Conservation (phyloP, 2,888 invertebrate genomes). For the Macaria notata region DNA sequence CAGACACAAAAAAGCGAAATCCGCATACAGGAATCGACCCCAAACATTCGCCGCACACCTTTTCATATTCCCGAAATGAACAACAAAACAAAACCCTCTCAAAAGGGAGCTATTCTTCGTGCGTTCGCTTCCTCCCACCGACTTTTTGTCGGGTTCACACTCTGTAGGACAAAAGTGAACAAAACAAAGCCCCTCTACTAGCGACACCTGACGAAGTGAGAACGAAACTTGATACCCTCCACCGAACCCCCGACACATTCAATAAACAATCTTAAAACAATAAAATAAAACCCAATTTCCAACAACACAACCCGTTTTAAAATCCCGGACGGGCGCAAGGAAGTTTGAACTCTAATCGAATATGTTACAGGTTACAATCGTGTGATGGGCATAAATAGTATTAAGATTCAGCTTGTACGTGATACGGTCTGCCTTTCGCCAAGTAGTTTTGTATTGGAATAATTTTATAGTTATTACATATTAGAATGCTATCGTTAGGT, state of each 20-base stretch:
- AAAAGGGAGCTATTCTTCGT: slow-evolving; percentile 59
- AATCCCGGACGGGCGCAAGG: slow-evolving; percentile 15
- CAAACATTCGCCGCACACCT: slow-evolving; percentile 44
- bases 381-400: slow-evolving; percentile 41
- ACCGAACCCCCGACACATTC: slow-evolving; percentile 26
- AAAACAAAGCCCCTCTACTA: slow-evolving; percentile 73
- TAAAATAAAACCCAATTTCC: slow-evolving; percentile 40
- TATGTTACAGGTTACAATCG: slow-evolving; percentile 44
- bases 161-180: slow-evolving; percentile 74
- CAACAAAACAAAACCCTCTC: slow-evolving; percentile 38
- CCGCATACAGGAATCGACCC: slow-evolving; percentile 41
- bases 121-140: slow-evolving; percentile 50
- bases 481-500: slow-evolving; percentile 62
- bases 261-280: slow-evolving; percentile 37
- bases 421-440: slow-evolving; percentile 77
- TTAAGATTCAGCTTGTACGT: slow-evolving; percentile 70
- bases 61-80: slow-evolving; percentile 42
- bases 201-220: slow-evolving; percentile 80
- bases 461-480: slow-evolving; percentile 80
- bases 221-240: slow-evolving; percentile 72
- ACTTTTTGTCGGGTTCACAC: slow-evolving; percentile 75
- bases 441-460: slow-evolving; percentile 77
- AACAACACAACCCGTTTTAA: slow-evolving; percentile 26
- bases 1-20: slow-evolving; percentile 45
- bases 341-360: slow-evolving; percentile 37